phyloP scores from a whole-genome alignment of 2,888 invertebrate genomes.

The Dyspetes luteomarginatus region DNA sequence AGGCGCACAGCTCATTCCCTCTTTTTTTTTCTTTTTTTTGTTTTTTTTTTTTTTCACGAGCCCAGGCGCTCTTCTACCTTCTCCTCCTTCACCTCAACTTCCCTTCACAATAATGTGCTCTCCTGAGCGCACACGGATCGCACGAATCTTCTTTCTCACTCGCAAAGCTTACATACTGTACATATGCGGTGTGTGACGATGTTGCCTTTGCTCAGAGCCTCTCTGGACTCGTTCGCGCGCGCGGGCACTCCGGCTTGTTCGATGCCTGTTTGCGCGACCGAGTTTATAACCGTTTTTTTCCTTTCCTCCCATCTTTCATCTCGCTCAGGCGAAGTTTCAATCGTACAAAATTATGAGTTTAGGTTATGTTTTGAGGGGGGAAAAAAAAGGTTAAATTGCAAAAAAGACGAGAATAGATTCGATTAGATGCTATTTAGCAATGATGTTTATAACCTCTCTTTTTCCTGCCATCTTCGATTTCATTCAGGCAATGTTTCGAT shows the following conservation, averaged over 20 bases:
- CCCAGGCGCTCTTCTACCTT: slow-evolving; percentile 28
- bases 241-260: slow-evolving; percentile 54
- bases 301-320: background rate
- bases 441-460: too few species aligned
- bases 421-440: too few species aligned
- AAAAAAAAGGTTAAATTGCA: too few species aligned
- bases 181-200: slow-evolving; percentile 19
- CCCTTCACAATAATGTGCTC: background rate
- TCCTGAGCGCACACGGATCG: background rate
- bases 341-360: background rate
- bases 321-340: background rate
- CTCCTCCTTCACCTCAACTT: background rate
- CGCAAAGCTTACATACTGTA: background rate
- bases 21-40: slow-evolving; percentile 29
- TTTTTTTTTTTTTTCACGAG: background rate
- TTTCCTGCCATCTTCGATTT: background rate
- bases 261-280: slow-evolving; percentile 51
- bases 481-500: background rate
- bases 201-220: slow-evolving; percentile 24
- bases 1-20: slow-evolving; percentile 55
- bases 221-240: slow-evolving; percentile 56
- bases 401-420: too few species aligned
- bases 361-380: too few species aligned
- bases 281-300: slow-evolving; percentile 44
- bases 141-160: background rate